These are phyloP conservation scores for Aethes cnicana DNA, from an alignment of 2,888 invertebrate genomes.

Conservation along the genomic window DNA sequence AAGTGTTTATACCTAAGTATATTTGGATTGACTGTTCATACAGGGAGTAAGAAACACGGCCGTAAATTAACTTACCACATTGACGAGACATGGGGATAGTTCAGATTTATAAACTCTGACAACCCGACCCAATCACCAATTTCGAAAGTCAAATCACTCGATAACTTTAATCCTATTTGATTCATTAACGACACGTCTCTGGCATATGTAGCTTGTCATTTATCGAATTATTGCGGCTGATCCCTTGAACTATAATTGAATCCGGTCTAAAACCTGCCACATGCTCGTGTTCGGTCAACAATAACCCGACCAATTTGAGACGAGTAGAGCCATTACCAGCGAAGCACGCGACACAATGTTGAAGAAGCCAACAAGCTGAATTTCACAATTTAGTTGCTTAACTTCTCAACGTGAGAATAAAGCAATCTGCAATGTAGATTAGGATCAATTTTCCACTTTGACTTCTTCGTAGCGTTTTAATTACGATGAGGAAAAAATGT, in stretches of 20 bases:
- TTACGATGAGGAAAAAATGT: too few relatives aligned
- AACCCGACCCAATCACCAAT: not conserved
- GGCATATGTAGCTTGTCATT: conserved; percentile 22
- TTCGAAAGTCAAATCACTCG: conserved; percentile 10
- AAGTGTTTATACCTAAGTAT: too few relatives aligned
- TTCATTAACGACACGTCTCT: conserved; percentile 25
- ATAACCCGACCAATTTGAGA: conserved; percentile 53
- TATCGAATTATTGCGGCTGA: conserved; percentile 29
- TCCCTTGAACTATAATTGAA: conserved; percentile 40
- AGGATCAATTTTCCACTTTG: too few relatives aligned
- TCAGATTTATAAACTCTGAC: not conserved
- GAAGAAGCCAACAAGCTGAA: not conserved
- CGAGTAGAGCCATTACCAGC: conserved; percentile 47
- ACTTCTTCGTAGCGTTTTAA: too few relatives aligned
- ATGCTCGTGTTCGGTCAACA: conserved; percentile 46
- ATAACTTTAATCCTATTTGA: conserved; percentile 26
- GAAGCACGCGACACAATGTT: conserved; percentile 30
- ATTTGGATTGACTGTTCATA: too few relatives aligned
- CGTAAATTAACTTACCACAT: too few relatives aligned
- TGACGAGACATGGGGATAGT: too few relatives aligned
- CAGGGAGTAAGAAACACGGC: too few relatives aligned
- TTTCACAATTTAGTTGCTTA: too few relatives aligned
- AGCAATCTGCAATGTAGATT: too few relatives aligned
- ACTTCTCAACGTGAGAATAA: not conserved
- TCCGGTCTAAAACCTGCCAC: conserved; percentile 44